phyloP scores from a whole-genome alignment of 2,888 invertebrate genomes.

The Leuctra nigra region DNA sequence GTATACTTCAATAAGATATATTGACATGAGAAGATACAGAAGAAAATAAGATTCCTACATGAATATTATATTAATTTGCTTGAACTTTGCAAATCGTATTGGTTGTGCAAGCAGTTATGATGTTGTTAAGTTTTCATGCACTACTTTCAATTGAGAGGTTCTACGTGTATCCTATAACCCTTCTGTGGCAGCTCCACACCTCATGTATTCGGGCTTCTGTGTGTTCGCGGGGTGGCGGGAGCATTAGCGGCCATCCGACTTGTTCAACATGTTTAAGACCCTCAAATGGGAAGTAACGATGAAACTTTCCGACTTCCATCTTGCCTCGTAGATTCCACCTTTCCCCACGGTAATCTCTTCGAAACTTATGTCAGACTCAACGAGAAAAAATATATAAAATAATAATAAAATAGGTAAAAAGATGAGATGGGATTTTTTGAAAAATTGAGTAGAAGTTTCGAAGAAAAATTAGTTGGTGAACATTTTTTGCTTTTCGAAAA shows the following conservation, averaged over 20 bases:
- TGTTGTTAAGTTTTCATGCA: too few relatives aligned
- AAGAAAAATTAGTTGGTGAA: neutral
- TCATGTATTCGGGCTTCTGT: too few relatives aligned
- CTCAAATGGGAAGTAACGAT: conserved; percentile 16
- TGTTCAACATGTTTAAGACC: conserved; percentile 9
- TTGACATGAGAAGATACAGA: too few relatives aligned
- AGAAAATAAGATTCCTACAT: too few relatives aligned
- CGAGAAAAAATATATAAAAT: conserved; percentile 7
- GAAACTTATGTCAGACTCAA: neutral
- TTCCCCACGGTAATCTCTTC: neutral
- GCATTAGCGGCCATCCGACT: neutral
- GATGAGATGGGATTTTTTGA: neutral
- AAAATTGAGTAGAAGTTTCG: conserved; percentile 7
- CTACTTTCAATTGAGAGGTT: too few relatives aligned
- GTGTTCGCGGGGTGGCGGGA: neutral
- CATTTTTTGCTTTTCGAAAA: too few relatives aligned
- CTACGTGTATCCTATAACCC: neutral
- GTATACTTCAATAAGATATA: too few relatives aligned
- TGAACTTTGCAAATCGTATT: too few relatives aligned
- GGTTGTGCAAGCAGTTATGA: too few relatives aligned
- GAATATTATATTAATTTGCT: too few relatives aligned
- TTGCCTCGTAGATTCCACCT: neutral
- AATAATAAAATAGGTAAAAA: conserved; percentile 7
- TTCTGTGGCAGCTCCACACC: neutral
- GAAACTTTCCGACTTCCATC: conserved; percentile 7